Base-by-base conservation (phyloP, 2,888 invertebrate genomes). In the Acanthopleura granulata region DNA sequence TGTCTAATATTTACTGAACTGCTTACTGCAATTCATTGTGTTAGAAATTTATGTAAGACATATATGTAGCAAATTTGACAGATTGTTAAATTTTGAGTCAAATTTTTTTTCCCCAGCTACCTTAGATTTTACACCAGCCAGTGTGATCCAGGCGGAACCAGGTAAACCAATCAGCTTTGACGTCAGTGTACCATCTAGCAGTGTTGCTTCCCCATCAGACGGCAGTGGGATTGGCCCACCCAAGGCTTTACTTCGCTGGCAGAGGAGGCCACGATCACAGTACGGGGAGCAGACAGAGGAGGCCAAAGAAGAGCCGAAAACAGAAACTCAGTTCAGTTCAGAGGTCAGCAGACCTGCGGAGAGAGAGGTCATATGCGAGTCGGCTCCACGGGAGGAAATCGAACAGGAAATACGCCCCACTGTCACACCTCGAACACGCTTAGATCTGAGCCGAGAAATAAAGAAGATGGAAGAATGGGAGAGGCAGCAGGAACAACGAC, bases 221-320 rank as follows among this genome's bases (percentile, higher is more conserved):
- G 49, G 25, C 18, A 71, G 71, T 25, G 82, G 79, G 12, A 78
- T 81, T 49, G 83, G 82, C 27, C 87, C 86, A 15, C 86, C 87
- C 18, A 84, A 84, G n/a, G 81, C 84, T 30, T 79, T 87, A n/a
- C 73, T 81, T 18, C 80, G 85, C 30, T 86, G 86, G 86, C 86
- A 85, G 74, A 74, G 82, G 66, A 77, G 81, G 74, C 78, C 66
- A 27, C 22, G 25, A 66, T 66, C 66, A 16, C 66, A 66, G 29
- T 66, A 66, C 14, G 66, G 66, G 29, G 6, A 22, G 25, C 4
- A 27, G 29, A 27, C 15, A 22, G 25, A 66, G 16, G 22, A 66
- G 16, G 6, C 29, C 1, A 25, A 66, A 40, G 40, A 40, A 9
- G 4, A 40, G 40, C 40, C 40, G 9, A 40, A 40, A 57, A 3